Evolutionary conservation across 2,888 invertebrate genomes (phyloP), one percentile per base, ranked within the genome.

Genomic region (Mythimna vitellina): DNA sequence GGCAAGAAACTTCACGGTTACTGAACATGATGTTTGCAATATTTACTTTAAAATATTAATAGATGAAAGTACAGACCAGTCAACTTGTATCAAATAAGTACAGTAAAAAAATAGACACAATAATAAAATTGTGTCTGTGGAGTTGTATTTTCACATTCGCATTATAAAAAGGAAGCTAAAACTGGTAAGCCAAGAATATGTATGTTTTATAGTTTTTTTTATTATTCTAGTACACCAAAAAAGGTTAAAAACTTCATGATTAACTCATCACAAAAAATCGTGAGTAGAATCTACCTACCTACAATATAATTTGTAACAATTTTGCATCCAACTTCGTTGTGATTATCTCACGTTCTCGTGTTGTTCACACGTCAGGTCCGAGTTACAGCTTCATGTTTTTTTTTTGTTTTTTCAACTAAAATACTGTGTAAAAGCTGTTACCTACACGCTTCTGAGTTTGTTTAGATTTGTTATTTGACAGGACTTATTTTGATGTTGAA

Each of bases 281-380:
- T 74, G 77, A 76, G 58, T 76, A 17, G 38, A 32, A 22, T 22
- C 5, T 51, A 10, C 49, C 38, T 67, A 58, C 60, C 53, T 38
- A 76, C 58, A 54, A 29, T 76, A 67, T 66, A 70, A 76, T 69
- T 77, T 66, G 61, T 58, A 57, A 73, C 75, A 81, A 76, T 83
- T 82, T 81, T 81, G 84, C 81, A 78, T 83, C 38, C 76, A 60
- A 64, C 66, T 76, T 57, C 65, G 57, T 62, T n/a, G 68, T 68
- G 78, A 80, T 84, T 84, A 84, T 84, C 82, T 84, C 85, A 70
- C 78, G 73, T 82, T 76, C 69, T 73, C 70, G 82, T 69, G 77
- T 63, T 80, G 78, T 84, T 82, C 80, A 82, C 78, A 80, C 78
- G 73, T 80, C 76, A 65, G 62, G 72, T 73, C 73, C 79, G 57